Percentiles rank a stretch among this genome's conserved stretches.
These are phyloP conservation scores for Podarcis raffonei DNA, from an alignment of 2,113 vertebrate species.

Conservation along the genomic window DNA sequence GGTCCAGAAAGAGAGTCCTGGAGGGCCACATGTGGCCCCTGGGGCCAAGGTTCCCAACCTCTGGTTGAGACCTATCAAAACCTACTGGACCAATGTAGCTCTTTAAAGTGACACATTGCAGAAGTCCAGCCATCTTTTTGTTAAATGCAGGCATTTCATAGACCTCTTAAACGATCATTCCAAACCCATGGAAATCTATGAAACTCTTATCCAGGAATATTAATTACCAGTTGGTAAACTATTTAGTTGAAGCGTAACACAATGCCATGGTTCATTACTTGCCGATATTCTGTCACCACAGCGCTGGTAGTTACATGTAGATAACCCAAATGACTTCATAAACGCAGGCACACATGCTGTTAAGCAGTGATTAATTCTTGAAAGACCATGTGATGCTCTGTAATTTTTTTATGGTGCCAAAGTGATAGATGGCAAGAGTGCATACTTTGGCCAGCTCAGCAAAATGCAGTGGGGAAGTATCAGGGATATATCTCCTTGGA, in stretches of 20 bases:
- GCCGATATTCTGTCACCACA: constrained; percentile 46
- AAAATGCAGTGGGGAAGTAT: constrained; percentile 63
- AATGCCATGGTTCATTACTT: constrained; percentile 69
- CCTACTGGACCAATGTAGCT: not conserved
- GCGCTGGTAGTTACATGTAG: constrained; percentile 60
- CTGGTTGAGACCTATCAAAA: too few species aligned
- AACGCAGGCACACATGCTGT: constrained; percentile 68
- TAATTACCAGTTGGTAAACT: constrained; percentile 68
- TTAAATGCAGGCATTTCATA: too few species aligned
- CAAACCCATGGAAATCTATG: constrained; percentile 20
- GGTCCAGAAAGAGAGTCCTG: too few species aligned
- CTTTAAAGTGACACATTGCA: constrained; percentile 15
- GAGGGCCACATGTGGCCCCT: too few species aligned
- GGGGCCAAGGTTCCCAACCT: too few species aligned
- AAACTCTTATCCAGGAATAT: constrained; percentile 55
- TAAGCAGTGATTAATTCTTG: constrained; percentile 80
- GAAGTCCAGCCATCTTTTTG: not conserved
- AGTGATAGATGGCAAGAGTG: constrained; percentile 69
- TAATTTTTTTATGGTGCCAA: constrained; percentile 73
- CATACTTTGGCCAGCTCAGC: constrained; percentile 68
- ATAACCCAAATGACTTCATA: constrained; percentile 75
- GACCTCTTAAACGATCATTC: constrained; percentile 15
- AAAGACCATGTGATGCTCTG: constrained; percentile 57
- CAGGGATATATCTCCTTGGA: constrained; percentile 45
- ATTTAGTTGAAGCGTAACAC: constrained; percentile 51